Conservation (phyloP, 1,140 invertebrate species). For the Phocides pigmalion region DNA sequence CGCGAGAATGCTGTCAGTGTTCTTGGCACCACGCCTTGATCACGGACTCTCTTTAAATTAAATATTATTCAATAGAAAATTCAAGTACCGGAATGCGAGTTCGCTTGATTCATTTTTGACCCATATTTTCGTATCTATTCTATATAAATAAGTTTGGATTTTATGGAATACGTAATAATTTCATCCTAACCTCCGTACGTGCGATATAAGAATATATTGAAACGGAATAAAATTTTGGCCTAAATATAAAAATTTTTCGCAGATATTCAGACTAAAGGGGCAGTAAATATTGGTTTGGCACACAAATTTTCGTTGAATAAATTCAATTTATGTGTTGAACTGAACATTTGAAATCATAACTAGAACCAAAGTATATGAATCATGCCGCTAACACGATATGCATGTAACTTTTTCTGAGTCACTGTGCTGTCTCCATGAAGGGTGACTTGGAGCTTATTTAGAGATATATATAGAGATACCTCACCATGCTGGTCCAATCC, state of each 20-base stretch:
- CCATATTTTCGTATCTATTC: no score
- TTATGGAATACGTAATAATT: slow-evolving; percentile 9
- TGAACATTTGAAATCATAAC: background rate
- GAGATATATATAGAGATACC: no score
- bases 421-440: no score
- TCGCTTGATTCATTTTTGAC: no score
- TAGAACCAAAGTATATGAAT: background rate
- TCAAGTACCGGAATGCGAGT: no score
- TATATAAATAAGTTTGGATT: background rate
- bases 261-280: background rate
- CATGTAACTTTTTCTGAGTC: no score
- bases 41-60: no score
- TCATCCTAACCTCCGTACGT: background rate
- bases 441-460: no score
- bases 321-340: background rate
- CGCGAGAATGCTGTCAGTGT: no score
- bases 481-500: no score
- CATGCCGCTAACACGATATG: background rate
- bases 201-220: slow-evolving; percentile 10
- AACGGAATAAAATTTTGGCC: slow-evolving; percentile 1
- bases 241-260: slow-evolving; percentile 7
- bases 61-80: no score
- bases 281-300: slow-evolving; percentile 5
- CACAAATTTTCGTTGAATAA: slow-evolving; percentile 2
- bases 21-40: no score